Conservation (phyloP, 2,113 vertebrate species). For the Neolamprologus brichardi region DNA sequence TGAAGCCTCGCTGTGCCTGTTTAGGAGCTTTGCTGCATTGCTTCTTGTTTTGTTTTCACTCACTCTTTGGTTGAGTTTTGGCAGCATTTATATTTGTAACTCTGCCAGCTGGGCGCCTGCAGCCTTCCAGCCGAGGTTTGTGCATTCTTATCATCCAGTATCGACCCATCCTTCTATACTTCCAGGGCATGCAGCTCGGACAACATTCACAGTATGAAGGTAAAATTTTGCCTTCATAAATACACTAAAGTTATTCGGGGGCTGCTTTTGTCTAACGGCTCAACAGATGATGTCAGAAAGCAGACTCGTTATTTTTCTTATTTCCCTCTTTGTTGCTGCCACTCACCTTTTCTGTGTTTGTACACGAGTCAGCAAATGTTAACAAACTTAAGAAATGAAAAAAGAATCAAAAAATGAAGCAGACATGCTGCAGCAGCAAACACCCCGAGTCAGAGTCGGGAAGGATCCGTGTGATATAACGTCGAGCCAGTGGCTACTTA, state of each 20-base stretch:
- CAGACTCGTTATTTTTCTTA: too few species aligned
- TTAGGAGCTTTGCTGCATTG: background rate
- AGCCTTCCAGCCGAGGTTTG: background rate
- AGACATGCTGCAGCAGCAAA: too few species aligned
- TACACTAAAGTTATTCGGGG: background rate
- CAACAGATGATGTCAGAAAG: too few species aligned
- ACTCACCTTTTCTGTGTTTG: too few species aligned
- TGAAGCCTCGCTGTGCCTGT: background rate
- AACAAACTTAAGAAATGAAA: too few species aligned
- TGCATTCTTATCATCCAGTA: background rate
- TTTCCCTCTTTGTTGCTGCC: too few species aligned
- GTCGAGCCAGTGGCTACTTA: rapidly evolving
- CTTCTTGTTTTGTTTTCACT: background rate
- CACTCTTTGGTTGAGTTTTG: background rate
- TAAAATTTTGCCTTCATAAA: rapidly evolving
- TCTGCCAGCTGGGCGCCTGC: background rate
- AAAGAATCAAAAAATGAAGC: too few species aligned
- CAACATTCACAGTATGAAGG: background rate
- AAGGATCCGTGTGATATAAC: background rate
- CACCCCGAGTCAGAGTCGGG: too few species aligned
- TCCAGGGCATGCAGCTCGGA: background rate
- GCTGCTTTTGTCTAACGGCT: background rate
- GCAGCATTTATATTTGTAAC: background rate
- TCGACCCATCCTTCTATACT: background rate
- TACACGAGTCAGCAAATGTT: too few species aligned